Conservation (phyloP, 2,797 vertebrate species). For the Aplochiton taeniatus region DNA sequence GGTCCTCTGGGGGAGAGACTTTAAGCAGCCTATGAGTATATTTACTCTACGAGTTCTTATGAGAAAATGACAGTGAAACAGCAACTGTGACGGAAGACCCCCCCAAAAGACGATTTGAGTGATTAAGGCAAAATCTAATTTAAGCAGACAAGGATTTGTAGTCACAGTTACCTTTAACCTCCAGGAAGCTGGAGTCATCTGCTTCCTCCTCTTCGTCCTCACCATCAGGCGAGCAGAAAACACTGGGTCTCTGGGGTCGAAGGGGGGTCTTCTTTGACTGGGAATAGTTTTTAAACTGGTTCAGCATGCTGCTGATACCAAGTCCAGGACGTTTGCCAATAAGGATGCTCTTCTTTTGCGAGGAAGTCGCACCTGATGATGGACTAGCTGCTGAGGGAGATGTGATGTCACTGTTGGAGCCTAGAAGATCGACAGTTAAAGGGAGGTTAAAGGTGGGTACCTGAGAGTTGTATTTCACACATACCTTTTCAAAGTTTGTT, state of each 20-base stretch:
- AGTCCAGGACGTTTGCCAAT: slow-evolving; percentile 84
- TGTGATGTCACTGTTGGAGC: slow-evolving; percentile 57
- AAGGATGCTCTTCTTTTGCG: slow-evolving; percentile 77
- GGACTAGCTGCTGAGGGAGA: slow-evolving; percentile 37
- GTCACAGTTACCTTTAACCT: slow-evolving; percentile 89
- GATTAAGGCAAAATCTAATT: slow-evolving; percentile 15
- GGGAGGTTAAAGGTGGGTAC: no score
- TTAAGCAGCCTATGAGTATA: slow-evolving; percentile 84
- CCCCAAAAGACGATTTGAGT: slow-evolving; percentile 17
- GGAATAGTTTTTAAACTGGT: slow-evolving; percentile 85
- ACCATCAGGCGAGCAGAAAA: slow-evolving; percentile 87
- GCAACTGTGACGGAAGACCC: slow-evolving; percentile 64
- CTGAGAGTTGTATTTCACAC: no score
- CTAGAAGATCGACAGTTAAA: slow-evolving; percentile 40
- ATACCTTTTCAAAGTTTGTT: neutral
- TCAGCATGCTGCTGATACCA: slow-evolving; percentile 84
- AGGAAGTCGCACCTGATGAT: slow-evolving; percentile 43
- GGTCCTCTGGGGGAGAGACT: slow-evolving; percentile 99
- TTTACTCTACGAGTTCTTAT: slow-evolving; percentile 81
- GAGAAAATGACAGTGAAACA: slow-evolving; percentile 80
- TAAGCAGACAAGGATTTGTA: slow-evolving; percentile 16
- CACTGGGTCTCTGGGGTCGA: slow-evolving; percentile 81
- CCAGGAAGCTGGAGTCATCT: slow-evolving; percentile 87
- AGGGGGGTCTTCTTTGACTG: slow-evolving; percentile 85
- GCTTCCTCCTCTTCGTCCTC: slow-evolving; percentile 85